phyloP scores from a whole-genome alignment of 2,113 vertebrate genomes.

The Sialia sialis region DNA sequence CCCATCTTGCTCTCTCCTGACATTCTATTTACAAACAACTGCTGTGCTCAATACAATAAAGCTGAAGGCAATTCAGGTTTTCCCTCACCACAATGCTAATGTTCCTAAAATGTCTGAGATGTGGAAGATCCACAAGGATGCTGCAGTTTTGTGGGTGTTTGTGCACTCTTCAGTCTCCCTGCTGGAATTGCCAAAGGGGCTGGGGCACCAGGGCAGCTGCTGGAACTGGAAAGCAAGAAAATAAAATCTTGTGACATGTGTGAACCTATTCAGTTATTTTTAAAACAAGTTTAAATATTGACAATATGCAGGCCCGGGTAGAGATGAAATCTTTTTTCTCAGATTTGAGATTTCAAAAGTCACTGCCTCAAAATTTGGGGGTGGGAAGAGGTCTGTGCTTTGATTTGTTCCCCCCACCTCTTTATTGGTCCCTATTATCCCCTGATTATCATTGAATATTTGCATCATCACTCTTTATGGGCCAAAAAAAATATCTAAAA shows the following conservation, averaged over 20 bases:
- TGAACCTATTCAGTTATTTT: not conserved
- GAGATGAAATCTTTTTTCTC: not conserved
- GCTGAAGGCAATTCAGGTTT: not conserved
- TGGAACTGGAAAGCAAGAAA: not conserved
- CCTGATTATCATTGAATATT: not conserved
- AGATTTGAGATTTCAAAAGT: not conserved
- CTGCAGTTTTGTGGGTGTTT: not conserved
- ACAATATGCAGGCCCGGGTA: accelerated
- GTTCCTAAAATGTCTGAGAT: not conserved
- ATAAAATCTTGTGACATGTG: not conserved
- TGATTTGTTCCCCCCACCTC: not conserved
- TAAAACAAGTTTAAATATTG: not conserved
- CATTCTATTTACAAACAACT: not conserved
- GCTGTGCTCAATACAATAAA: not conserved
- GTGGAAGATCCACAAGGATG: not conserved
- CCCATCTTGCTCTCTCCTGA: not conserved
- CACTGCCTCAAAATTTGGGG: not conserved
- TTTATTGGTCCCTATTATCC: not conserved
- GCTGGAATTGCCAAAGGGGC: not conserved
- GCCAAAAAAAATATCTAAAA: not conserved
- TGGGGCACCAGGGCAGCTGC: accelerated
- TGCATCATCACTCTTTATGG: not conserved
- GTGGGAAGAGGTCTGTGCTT: not conserved
- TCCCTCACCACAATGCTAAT: not conserved
- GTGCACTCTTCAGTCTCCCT: not conserved